These are phyloP conservation scores for Simalia tracyae DNA, from an alignment of 2,797 vertebrate genomes.

Conservation along the genomic window DNA sequence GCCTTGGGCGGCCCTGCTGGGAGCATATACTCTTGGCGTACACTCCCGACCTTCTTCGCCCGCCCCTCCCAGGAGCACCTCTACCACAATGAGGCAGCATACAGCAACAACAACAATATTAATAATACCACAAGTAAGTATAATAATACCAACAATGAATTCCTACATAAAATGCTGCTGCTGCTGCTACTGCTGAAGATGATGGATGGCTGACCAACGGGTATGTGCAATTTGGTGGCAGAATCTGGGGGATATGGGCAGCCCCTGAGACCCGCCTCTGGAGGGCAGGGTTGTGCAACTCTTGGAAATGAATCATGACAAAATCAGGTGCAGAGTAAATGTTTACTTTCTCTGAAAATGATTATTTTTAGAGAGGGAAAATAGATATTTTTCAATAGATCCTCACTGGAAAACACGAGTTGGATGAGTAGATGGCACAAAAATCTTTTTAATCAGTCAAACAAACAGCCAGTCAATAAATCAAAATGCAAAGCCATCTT, in stretches of 20 bases:
- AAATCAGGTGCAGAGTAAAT: background rate
- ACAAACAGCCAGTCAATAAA: background rate
- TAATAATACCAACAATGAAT: too few species aligned
- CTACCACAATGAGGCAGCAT: too few species aligned
- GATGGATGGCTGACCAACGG: too few species aligned
- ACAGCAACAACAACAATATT: too few species aligned
- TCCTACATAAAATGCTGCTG: too few species aligned
- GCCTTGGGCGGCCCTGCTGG: too few species aligned
- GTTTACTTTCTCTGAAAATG: background rate
- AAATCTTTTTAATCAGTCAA: background rate
- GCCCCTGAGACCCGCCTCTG: background rate
- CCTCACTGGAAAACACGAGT: background rate
- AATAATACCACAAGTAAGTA: too few species aligned
- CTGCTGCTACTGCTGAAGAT: too few species aligned
- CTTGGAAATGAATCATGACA: background rate
- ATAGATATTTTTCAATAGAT: background rate
- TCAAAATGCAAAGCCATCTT: background rate
- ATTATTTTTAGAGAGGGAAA: background rate
- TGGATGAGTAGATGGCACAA: background rate
- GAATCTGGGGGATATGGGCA: background rate
- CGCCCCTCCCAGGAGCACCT: too few species aligned
- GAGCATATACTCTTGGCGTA: too few species aligned
- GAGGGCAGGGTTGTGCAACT: background rate
- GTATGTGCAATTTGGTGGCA: too few species aligned
- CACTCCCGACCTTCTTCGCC: too few species aligned